phyloP scores from a whole-genome alignment of 1,140 invertebrate species.

The Ostrea denselamellosa region DNA sequence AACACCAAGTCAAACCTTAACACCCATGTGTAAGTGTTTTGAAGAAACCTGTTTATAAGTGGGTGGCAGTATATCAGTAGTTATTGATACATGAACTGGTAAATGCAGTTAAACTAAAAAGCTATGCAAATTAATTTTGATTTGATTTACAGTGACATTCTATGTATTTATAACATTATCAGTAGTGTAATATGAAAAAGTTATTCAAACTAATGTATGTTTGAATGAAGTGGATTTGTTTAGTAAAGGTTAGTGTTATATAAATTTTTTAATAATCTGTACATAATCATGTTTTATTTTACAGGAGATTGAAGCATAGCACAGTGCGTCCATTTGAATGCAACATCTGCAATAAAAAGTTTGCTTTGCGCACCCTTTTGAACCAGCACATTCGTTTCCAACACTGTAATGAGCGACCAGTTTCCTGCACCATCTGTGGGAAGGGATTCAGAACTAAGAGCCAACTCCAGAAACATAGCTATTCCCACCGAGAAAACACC shows the following conservation, averaged over 20 bases:
- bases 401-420: conserved; percentile 13
- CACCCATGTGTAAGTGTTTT: conserved; percentile 19
- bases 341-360: conserved; percentile 29
- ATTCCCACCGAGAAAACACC: background rate
- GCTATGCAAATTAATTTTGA: no score
- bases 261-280: background rate
- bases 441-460: conserved; percentile 30
- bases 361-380: background rate
- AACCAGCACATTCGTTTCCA: conserved; percentile 22
- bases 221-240: no score
- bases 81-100: no score
- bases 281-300: background rate
- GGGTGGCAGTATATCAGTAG: background rate
- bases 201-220: no score
- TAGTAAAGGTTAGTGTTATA: no score
- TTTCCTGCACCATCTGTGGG: conserved; percentile 27
- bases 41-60: background rate
- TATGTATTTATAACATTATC: no score
- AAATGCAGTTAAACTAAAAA: no score
- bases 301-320: conserved; percentile 36
- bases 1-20: conserved; percentile 32
- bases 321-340: conserved; percentile 30
- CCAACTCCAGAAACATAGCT: conserved; percentile 23
- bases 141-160: no score
- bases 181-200: no score